A percentile compares a stretch with the other conserved stretches of the same genome.
phyloP scores from a whole-genome alignment of 2,113 vertebrate genomes.

The Thymallus thymallus region DNA sequence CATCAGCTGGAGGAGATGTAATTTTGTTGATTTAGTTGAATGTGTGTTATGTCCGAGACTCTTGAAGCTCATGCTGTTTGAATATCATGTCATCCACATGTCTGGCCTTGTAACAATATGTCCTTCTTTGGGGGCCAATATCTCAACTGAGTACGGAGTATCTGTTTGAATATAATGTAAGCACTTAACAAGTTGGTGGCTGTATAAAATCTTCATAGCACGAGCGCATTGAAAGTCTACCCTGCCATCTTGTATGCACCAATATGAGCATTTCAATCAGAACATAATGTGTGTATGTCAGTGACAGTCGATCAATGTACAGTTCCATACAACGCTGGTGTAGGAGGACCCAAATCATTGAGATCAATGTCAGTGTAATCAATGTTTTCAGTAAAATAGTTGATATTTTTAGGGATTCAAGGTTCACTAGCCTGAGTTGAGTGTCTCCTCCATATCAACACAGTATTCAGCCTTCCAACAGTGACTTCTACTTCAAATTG shows the following conservation, averaged over 20 bases:
- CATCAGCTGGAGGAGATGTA: not conserved
- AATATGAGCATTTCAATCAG: too few species aligned
- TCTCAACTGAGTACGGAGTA: not conserved
- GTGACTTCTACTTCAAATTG: not conserved
- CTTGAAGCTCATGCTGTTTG: conserved; percentile 11
- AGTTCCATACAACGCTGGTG: too few species aligned
- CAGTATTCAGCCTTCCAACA: not conserved
- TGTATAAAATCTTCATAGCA: not conserved
- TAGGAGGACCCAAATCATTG: too few species aligned
- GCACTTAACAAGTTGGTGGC: not conserved
- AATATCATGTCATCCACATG: conserved; percentile 1
- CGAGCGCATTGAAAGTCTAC: too few species aligned
- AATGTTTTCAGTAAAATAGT: too few species aligned
- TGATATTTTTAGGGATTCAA: too few species aligned
- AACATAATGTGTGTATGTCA: too few species aligned
- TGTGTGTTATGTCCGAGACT: conserved; percentile 11
- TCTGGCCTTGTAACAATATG: conserved; percentile 1
- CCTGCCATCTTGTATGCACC: too few species aligned
- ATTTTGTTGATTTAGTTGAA: not conserved
- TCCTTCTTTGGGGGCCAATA: conserved; percentile 24
- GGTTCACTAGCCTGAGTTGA: too few species aligned
- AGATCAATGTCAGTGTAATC: too few species aligned
- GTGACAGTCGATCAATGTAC: too few species aligned
- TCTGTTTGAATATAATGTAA: too few species aligned
- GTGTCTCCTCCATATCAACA: not conserved